Conservation (phyloP, 2,888 invertebrate species). For the Bibio marci region DNA sequence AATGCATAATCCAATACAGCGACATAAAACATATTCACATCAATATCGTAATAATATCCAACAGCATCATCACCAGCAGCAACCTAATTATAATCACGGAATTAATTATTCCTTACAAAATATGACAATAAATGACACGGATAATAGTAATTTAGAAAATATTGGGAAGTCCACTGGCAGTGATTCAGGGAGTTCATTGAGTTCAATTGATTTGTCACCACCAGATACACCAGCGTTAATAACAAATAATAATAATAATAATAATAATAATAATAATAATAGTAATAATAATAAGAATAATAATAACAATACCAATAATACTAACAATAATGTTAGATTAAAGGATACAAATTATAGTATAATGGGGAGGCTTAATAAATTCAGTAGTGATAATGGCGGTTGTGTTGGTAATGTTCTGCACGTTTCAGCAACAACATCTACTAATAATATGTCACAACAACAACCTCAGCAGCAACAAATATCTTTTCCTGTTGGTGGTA, state of each 20-base stretch:
- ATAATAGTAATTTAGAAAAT: too few species aligned
- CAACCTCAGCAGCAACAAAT: conserved; percentile 14
- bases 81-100: conserved; percentile 10
- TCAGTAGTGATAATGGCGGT: too few species aligned
- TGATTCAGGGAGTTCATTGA: conserved; percentile 28
- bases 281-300: conserved; percentile 9
- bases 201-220: conserved; percentile 27
- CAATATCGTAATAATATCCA: conserved; percentile 18
- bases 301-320: conserved; percentile 12
- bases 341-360: neutral
- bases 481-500: conserved; percentile 16
- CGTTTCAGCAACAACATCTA: neutral
- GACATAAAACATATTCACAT: conserved; percentile 22
- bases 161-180: conserved; percentile 15
- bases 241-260: conserved; percentile 11
- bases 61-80: conserved; percentile 19
- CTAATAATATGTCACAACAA: conserved; percentile 3
- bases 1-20: conserved; percentile 19
- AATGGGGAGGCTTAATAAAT: too few species aligned
- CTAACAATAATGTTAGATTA: neutral
- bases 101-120: conserved; percentile 3
- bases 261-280: conserved; percentile 12
- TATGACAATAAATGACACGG: too few species aligned
- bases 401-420: neutral
- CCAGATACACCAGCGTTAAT: conserved; percentile 26